These are phyloP conservation scores for Deilephila elpenor DNA, from an alignment of 2,888 invertebrate species.

Conservation along the genomic window DNA sequence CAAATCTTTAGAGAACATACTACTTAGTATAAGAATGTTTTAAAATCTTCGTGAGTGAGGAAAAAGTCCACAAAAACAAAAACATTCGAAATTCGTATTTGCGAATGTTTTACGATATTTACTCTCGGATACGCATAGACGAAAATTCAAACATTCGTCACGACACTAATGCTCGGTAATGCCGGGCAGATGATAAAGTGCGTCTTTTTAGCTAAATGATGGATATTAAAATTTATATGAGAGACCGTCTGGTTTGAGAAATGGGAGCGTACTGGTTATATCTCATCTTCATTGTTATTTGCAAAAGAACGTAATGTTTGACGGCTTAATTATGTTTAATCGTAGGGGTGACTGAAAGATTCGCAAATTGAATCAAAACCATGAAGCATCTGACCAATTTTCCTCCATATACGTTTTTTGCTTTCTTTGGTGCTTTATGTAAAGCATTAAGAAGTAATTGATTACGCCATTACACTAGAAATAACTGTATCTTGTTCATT, in stretches of 20 bases:
- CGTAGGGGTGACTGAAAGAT: too few species aligned
- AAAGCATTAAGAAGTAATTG: too few species aligned
- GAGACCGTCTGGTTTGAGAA: background rate
- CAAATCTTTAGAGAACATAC: too few species aligned
- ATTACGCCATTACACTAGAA: too few species aligned
- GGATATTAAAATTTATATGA: slow-evolving; percentile 25
- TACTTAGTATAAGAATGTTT: too few species aligned
- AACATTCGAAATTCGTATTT: background rate
- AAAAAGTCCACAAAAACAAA: background rate
- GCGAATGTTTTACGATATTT: slow-evolving; percentile 1
- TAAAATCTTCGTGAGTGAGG: too few species aligned
- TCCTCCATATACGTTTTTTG: too few species aligned
- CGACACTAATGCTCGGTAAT: slow-evolving; percentile 6
- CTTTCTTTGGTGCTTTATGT: too few species aligned
- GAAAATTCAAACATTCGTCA: slow-evolving; percentile 16
- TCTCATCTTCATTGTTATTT: slow-evolving; percentile 12
- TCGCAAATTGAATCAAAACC: too few species aligned
- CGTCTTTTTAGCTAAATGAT: slow-evolving; percentile 20
- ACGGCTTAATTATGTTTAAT: background rate
- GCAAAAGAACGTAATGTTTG: background rate
- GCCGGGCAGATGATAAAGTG: slow-evolving; percentile 6
- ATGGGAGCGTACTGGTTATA: slow-evolving; percentile 4
- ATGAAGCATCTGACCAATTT: too few species aligned
- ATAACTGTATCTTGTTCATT: too few species aligned
- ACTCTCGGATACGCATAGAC: background rate